phyloP scores from a whole-genome alignment of 2,888 invertebrate species.

The Microchrysa polita region DNA sequence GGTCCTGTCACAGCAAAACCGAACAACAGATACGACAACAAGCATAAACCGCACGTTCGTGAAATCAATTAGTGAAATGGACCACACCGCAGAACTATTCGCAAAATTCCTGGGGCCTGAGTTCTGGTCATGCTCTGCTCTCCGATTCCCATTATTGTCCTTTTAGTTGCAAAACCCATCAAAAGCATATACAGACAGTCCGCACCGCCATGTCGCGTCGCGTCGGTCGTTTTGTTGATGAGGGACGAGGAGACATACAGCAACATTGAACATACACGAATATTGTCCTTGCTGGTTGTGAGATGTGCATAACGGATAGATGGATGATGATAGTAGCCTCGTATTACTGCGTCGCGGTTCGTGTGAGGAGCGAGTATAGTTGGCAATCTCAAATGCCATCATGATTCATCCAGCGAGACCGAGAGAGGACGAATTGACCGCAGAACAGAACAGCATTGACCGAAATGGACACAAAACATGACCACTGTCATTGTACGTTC shows the following conservation, averaged over 20 bases:
- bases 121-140: constrained; percentile 21
- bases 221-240: neutral
- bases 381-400: constrained; percentile 7
- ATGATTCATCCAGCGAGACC: constrained; percentile 22
- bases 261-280: neutral
- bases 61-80: constrained; percentile 45
- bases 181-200: constrained; percentile 25
- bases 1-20: constrained; percentile 41
- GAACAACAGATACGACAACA: constrained; percentile 43
- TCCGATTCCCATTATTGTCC: constrained; percentile 35
- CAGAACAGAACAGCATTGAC: constrained; percentile 36
- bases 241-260: neutral
- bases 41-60: constrained; percentile 41
- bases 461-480: constrained; percentile 39
- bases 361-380: neutral
- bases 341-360: neutral
- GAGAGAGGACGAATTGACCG: constrained; percentile 25
- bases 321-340: neutral
- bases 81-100: constrained; percentile 40
- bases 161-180: constrained; percentile 31
- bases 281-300: neutral
- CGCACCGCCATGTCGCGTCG: neutral
- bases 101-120: constrained; percentile 11
- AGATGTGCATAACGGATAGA: neutral
- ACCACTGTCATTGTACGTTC: constrained; percentile 39